phyloP scores from a whole-genome alignment of 1,140 invertebrate species.

The Leptonema lineaticorne region DNA sequence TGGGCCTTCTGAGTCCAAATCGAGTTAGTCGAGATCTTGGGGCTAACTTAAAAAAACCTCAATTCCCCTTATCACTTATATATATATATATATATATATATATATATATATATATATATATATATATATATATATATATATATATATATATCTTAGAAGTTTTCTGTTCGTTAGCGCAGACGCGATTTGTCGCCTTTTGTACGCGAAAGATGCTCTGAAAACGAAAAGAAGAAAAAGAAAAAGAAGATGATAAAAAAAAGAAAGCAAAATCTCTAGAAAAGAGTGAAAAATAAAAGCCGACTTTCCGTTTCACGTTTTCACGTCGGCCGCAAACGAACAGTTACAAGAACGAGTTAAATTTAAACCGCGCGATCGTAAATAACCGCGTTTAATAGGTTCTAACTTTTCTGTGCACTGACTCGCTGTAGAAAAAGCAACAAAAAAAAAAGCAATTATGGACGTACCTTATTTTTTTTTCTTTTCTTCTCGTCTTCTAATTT shows the following conservation, averaged over 20 bases:
- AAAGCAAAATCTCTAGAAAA: too few relatives aligned
- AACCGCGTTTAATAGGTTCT: background rate
- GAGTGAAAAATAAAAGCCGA: too few relatives aligned
- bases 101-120: too few relatives aligned
- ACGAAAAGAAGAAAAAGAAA: too few relatives aligned
- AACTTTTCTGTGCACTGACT: background rate
- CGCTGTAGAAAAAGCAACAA: too few relatives aligned
- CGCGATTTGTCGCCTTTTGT: slow-evolving; percentile 11
- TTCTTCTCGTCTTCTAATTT: background rate
- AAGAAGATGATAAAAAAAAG: too few relatives aligned
- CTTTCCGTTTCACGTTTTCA: too few relatives aligned
- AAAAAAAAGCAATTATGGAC: background rate
- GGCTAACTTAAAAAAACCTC: background rate
- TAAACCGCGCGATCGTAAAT: background rate
- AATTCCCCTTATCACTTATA: slow-evolving; percentile 11
- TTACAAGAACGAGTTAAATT: background rate
- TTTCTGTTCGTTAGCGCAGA: background rate
- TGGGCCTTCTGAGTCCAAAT: slow-evolving; percentile 14
- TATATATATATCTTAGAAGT: slow-evolving; percentile 6
- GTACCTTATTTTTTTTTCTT: too few relatives aligned
- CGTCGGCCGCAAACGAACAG: background rate
- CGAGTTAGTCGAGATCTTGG: background rate
- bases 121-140: too few relatives aligned
- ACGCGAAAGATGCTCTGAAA: too few relatives aligned
- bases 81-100: too few relatives aligned